Percentiles rank a stretch among this genome's conserved stretches.
These are phyloP conservation scores for Tilapia sparmanii DNA, from an alignment of 2,113 vertebrate species.

Conservation along the genomic window DNA sequence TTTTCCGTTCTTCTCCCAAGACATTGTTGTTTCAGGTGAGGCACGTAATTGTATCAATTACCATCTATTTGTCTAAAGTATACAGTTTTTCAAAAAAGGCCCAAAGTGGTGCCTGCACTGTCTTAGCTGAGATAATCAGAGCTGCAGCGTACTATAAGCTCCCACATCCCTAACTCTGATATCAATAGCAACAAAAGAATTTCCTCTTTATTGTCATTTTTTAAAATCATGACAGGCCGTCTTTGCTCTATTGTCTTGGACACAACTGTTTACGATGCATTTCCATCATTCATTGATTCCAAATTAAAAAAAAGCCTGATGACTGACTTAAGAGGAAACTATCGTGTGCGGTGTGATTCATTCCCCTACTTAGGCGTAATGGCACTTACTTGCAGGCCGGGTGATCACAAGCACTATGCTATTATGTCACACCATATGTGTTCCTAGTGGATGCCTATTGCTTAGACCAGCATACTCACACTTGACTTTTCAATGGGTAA, in stretches of 20 bases:
- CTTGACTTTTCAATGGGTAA: background rate
- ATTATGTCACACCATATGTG: slow-evolving; percentile 21
- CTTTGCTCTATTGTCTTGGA: background rate
- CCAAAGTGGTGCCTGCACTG: background rate
- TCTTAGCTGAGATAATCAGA: background rate
- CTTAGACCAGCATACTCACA: background rate
- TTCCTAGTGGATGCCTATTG: background rate
- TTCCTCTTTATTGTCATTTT: background rate
- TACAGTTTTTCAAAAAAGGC: background rate
- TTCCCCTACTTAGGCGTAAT: slow-evolving; percentile 8
- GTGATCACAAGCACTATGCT: slow-evolving; percentile 17
- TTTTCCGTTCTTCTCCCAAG: background rate
- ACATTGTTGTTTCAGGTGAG: background rate
- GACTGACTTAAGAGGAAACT: slow-evolving; percentile 13
- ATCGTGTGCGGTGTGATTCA: slow-evolving; percentile 28
- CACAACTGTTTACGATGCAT: background rate
- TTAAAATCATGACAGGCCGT: background rate
- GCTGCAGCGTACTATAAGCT: background rate
- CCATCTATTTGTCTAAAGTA: background rate
- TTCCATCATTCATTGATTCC: slow-evolving; percentile 8
- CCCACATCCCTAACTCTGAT: background rate
- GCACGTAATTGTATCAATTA: background rate
- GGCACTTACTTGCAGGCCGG: background rate
- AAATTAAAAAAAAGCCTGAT: background rate
- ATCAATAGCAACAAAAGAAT: background rate